Conservation (phyloP, 1,140 invertebrate species). For the Conopomorpha cramerella region DNA sequence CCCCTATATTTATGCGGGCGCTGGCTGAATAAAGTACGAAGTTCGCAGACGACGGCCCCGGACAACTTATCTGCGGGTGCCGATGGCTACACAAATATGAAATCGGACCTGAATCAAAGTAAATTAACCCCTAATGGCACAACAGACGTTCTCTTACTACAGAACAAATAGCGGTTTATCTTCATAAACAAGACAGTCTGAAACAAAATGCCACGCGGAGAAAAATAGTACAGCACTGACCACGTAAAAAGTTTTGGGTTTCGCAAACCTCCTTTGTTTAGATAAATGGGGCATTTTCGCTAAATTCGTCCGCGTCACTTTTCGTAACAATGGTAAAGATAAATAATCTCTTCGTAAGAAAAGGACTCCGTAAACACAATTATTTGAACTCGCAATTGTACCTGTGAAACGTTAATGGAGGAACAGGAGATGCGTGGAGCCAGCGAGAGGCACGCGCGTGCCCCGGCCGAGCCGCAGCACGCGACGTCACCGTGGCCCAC, state of each 20-base stretch:
- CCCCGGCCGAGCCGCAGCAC: no score
- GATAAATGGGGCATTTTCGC: constrained; percentile 55
- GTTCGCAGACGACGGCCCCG: constrained; percentile 16
- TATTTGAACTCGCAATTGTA: constrained; percentile 54
- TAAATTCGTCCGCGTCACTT: constrained; percentile 55
- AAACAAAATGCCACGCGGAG: constrained; percentile 48
- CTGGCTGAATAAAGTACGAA: constrained; percentile 40
- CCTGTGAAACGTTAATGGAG: constrained; percentile 45
- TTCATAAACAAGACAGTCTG: constrained; percentile 22
- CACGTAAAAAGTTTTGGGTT: constrained; percentile 58
- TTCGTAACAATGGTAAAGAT: constrained; percentile 53
- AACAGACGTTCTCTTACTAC: constrained; percentile 11
- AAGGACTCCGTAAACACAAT: constrained; percentile 56
- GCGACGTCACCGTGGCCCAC: no score
- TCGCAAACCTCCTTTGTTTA: constrained; percentile 51
- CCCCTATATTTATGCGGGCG: constrained; percentile 40
- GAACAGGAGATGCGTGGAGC: constrained; percentile 20
- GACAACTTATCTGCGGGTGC: constrained; percentile 44
- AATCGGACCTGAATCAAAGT: constrained; percentile 20
- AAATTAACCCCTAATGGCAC: constrained; percentile 11
- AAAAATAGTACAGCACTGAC: constrained; percentile 52
- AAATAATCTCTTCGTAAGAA: constrained; percentile 56
- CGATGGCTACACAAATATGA: constrained; percentile 33
- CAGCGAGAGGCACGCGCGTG: no score
- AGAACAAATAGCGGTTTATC: constrained; percentile 15